A percentile compares a stretch with the other conserved stretches of the same genome.
Evolutionary conservation across 2,888 invertebrate species (phyloP).

Genomic region (Drosophila ezoana): DNA sequence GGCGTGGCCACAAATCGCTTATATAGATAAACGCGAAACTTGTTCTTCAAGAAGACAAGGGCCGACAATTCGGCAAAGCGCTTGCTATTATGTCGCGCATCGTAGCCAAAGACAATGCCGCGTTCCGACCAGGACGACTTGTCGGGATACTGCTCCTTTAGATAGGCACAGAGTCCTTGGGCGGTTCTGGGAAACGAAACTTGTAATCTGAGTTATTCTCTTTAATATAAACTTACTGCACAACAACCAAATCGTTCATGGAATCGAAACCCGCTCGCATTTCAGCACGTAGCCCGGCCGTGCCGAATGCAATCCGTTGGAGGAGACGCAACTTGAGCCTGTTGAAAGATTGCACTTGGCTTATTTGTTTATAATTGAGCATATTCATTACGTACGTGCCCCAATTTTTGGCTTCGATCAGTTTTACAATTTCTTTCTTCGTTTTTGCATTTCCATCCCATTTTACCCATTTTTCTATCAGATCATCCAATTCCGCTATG

Average conservation of each 20-base stretch:
- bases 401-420: constrained; percentile 87
- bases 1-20: constrained; percentile 95
- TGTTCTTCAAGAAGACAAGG: constrained; percentile 91
- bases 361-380: neutral
- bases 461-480: constrained; percentile 90
- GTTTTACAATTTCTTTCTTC: constrained; percentile 87
- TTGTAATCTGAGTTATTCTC: neutral
- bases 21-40: constrained; percentile 93
- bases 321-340: constrained; percentile 88
- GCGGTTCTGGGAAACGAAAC: constrained; percentile 87
- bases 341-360: neutral
- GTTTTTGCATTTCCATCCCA: constrained; percentile 91
- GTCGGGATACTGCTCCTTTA: constrained; percentile 87
- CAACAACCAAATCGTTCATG: constrained; percentile 98
- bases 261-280: constrained; percentile 97
- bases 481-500: constrained; percentile 86
- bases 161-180: constrained; percentile 93
- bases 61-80: constrained; percentile 93
- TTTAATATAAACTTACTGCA: constrained; percentile 87
- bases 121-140: constrained; percentile 85
- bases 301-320: constrained; percentile 93
- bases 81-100: constrained; percentile 96
- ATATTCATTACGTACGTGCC: constrained; percentile 59
- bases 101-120: constrained; percentile 95
- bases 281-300: constrained; percentile 95